phyloP scores from a whole-genome alignment of 2,113 vertebrate genomes.

The Hypomesus transpacificus region DNA sequence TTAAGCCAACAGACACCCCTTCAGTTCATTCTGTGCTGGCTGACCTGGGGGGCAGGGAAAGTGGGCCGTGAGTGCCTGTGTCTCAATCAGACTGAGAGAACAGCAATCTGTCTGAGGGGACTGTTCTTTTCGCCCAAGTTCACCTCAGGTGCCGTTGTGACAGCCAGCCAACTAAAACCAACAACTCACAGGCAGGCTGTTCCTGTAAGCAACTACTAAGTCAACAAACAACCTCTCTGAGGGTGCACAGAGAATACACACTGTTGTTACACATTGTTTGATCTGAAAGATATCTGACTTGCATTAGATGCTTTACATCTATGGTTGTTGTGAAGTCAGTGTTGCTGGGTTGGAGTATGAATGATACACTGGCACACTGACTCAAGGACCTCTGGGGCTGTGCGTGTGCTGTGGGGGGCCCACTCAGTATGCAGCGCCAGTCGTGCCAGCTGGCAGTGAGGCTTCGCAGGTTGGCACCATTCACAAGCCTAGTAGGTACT shows the following conservation, averaged over 20 bases:
- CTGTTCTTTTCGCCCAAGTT: slow-evolving; percentile 11
- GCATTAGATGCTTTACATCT: background rate
- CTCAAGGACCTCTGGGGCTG: slow-evolving; percentile 38
- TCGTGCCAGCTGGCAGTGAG: slow-evolving; percentile 61
- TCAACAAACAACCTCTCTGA: background rate
- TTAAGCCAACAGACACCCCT: slow-evolving; percentile 65
- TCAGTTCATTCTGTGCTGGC: slow-evolving; percentile 47
- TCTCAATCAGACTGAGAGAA: slow-evolving; percentile 51
- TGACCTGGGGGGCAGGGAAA: slow-evolving; percentile 17
- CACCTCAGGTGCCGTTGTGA: slow-evolving; percentile 5
- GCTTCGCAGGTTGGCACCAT: slow-evolving; percentile 47
- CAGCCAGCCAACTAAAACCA: background rate
- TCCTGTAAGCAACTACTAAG: background rate
- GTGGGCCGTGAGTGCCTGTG: slow-evolving; percentile 28
- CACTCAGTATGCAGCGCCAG: slow-evolving; percentile 37
- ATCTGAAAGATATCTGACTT: background rate
- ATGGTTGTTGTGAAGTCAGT: slow-evolving; percentile 43
- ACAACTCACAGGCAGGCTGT: background rate
- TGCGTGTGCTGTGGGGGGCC: slow-evolving; percentile 39
- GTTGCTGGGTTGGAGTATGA: slow-evolving; percentile 41
- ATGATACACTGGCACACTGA: slow-evolving; percentile 55
- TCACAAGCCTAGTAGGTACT: slow-evolving; percentile 51
- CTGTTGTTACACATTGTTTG: background rate
- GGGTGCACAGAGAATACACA: background rate
- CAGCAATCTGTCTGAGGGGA: slow-evolving; percentile 15